Evolutionary conservation across 1,140 invertebrate species (phyloP), one percentile per base, ranked within the genome.

Genomic region (Heliconius hewitsoni): DNA sequence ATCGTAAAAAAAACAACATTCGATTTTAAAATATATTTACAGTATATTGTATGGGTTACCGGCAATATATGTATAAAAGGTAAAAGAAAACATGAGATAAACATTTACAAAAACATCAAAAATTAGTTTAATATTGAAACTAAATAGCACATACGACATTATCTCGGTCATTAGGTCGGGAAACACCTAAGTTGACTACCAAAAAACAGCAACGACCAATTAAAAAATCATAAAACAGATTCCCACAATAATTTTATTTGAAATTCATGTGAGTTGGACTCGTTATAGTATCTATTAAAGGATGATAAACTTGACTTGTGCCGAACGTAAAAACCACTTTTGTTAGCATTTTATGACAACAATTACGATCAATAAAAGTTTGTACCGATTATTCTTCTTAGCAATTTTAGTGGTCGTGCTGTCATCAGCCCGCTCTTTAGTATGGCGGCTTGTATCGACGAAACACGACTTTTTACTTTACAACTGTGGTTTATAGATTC

Each of bases 261-360:
- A 66, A 66, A 85, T 86, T 85, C 83, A 81, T 87, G 85, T 89
- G 87, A 89, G 84, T 85, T 83, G 86, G 86, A 85, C 85, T 90
- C 81, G 85, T 90, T 90, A 82, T 79, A 81, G 78, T 81, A 84
- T 85, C 83, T 83, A 88, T 87, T 92, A 87, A 86, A 84, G 88
- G 87, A 93, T 89, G 91, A 93, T 92, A 92, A 90, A 93, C 90
- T 90, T 86, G 86, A 83, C 86, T 94, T 88, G 90, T 92, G 91
- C 87, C 89, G 89, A 91, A 90, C 90, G 87, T 94, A 91, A 94
- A 93, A 93, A 91, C 87, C 92, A 92, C 90, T 92, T 93, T 94
- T 94, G 93, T 93, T 93, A 91, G 88, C 82, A 92, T 93, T 94
- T 94, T 94, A 94, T 91, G 90, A 91, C 89, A 92, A 94, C 91